Base-by-base conservation (phyloP, 2,797 vertebrate genomes). In the Acridotheres tristis region DNA sequence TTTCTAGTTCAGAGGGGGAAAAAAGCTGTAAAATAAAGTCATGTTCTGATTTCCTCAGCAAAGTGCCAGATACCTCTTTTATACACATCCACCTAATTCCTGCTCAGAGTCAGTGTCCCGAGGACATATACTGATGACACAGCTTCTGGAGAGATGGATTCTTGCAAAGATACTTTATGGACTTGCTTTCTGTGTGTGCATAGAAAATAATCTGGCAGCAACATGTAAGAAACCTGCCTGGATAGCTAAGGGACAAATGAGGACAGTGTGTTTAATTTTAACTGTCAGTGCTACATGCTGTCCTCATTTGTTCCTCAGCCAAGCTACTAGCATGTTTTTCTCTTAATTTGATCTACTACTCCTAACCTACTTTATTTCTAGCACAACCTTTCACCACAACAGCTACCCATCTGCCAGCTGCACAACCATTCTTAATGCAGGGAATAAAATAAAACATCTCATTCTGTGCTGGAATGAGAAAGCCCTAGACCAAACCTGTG, bases 251-350 rank as follows among this genome's bases (percentile, higher is more conserved):
- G 83, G 77, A 93, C 88, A 91, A 91, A 93, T 76, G 74, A 94
- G 93, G 91, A 94, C 71, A 90, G 42, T 45, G 27, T 78, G 71
- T 94, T 93, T 94, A 93, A 94, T 95, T 96, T 94, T 92, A 91
- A 87, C 80, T 93, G 80, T 89, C 1, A 1, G 8, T 78, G 78
- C 74, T 74, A 85, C 61, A 54, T 79, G 66, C 85, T 96, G 85
- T 94, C 88, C 85, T 95, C 91, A 93, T 97, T 96, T 95, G 85
- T 93, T 86, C 63, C 67, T 93, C 61, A 76, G 89, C 95, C 94
- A 95, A 91, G 61, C 30, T 89, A 82, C 74, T 82, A 90, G 45
- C 63, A 74, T 77, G 57, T 82, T 96, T 95, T 93, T 88, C 50
- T 94, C 67, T 85, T 94, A 94, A 96, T 94, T 68, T 93, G 80